Evolutionary conservation across 2,113 vertebrate species (phyloP).

Genomic region (Conger conger): DNA sequence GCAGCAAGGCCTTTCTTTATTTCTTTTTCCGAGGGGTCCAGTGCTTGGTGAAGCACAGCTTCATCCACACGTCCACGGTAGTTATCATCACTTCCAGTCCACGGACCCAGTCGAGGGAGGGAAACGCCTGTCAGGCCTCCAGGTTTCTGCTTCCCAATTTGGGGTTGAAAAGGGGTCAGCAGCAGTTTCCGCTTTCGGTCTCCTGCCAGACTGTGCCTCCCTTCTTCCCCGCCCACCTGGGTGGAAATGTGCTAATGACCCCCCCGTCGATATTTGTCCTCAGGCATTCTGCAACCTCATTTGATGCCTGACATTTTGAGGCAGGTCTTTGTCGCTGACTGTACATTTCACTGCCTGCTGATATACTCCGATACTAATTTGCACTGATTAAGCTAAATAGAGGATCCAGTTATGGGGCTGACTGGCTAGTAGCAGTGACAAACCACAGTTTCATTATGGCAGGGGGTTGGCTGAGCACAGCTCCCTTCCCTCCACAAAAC

Average conservation of each 20-base stretch:
- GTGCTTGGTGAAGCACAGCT: background rate
- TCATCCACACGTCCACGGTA: background rate
- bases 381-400: background rate
- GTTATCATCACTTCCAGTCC: background rate
- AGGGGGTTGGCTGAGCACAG: no score
- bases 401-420: background rate
- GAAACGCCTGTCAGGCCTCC: background rate
- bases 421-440: no score
- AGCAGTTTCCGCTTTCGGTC: background rate
- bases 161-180: background rate
- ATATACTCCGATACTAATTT: background rate
- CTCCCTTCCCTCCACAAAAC: no score
- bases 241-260: background rate
- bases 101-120: background rate
- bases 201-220: background rate
- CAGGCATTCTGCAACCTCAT: background rate
- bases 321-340: background rate
- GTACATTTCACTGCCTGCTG: background rate
- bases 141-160: background rate
- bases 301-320: background rate
- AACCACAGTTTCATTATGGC: no score
- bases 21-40: slow-evolving; percentile 6
- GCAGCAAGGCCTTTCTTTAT: background rate
- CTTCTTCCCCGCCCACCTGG: background rate
- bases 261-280: background rate